Evolutionary conservation across 1,140 invertebrate species (phyloP).

Genomic region (Anoplophora glabripennis): DNA sequence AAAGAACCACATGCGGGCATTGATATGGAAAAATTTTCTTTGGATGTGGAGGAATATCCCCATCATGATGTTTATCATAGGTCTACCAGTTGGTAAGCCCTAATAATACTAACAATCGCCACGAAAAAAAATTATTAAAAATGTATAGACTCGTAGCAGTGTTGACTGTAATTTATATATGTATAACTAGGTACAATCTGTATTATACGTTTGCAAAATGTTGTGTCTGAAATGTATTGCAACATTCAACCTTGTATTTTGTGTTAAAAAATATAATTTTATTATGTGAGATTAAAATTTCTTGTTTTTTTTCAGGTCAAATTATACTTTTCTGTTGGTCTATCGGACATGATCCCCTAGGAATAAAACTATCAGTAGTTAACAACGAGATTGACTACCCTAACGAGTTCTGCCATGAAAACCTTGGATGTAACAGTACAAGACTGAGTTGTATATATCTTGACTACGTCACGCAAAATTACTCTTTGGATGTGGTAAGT

Average conservation of each 20-base stretch:
- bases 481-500: conserved; percentile 55
- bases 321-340: conserved; percentile 94
- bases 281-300: neutral
- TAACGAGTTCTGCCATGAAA: conserved; percentile 49
- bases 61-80: conserved; percentile 89
- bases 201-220: too few relatives aligned
- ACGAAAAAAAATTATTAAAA: too few relatives aligned
- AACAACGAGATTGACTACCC: conserved; percentile 73
- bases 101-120: neutral
- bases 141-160: too few relatives aligned
- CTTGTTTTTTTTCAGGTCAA: conserved; percentile 53
- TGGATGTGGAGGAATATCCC: conserved; percentile 89
- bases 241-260: neutral
- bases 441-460: conserved; percentile 76
- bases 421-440: conserved; percentile 61
- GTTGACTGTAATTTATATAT: too few relatives aligned
- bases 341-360: conserved; percentile 85
- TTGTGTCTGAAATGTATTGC: too few relatives aligned
- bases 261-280: too few relatives aligned
- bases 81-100: conserved; percentile 60
- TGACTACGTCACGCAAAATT: conserved; percentile 60
- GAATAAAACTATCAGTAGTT: conserved; percentile 80
- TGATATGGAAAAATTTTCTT: conserved; percentile 90
- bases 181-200: too few relatives aligned
- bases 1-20: conserved; percentile 71